A percentile compares a stretch with the other conserved stretches of the same genome.
phyloP scores from a whole-genome alignment of 2,113 vertebrate species.

The Oncorhynchus keta region DNA sequence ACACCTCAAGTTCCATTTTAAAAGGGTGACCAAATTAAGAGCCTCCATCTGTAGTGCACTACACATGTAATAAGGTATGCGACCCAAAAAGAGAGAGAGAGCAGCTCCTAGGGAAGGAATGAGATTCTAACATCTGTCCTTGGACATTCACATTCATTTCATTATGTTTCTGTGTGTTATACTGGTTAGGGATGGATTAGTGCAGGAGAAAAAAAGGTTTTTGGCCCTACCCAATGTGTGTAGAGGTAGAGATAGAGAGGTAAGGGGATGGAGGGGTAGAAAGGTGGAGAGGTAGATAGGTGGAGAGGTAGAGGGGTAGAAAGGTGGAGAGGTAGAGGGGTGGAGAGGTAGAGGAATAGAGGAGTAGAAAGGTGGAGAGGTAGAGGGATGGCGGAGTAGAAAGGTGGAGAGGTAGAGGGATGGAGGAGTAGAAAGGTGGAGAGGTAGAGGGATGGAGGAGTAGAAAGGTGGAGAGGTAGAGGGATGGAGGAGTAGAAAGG shows the following conservation, averaged over 20 bases:
- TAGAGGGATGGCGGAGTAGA: too few relatives aligned
- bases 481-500: accelerated
- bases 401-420: too few relatives aligned
- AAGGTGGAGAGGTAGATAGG: accelerated
- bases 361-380: too few relatives aligned
- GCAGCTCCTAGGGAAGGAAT: background rate
- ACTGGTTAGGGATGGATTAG: background rate
- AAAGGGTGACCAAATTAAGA: too few relatives aligned
- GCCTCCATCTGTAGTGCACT: too few relatives aligned
- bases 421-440: accelerated
- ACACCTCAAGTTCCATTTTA: too few relatives aligned
- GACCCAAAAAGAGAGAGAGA: too few relatives aligned
- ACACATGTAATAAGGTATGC: too few relatives aligned
- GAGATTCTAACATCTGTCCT: background rate
- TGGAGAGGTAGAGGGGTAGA: accelerated
- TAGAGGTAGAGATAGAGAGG: too few relatives aligned
- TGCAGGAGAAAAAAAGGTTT: background rate
- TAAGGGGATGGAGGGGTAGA: too few relatives aligned
- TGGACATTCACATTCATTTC: background rate
- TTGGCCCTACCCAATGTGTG: too few relatives aligned
- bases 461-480: accelerated
- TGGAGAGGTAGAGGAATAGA: too few relatives aligned
- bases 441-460: accelerated
- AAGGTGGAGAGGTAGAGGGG: accelerated
- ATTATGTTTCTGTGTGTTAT: background rate